Conservation (phyloP, 2,888 invertebrate genomes). For the Hecatera dysodea region DNA sequence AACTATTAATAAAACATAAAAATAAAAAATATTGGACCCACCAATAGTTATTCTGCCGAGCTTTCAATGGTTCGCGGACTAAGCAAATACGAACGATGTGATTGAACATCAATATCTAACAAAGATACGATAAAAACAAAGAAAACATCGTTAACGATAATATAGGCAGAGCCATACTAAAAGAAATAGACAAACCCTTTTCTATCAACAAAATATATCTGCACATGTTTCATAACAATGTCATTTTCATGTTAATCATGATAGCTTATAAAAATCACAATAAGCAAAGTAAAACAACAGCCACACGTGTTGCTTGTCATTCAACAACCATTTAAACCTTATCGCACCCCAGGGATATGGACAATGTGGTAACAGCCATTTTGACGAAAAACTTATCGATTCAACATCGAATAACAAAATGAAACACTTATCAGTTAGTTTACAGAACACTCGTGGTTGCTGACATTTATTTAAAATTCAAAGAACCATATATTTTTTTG, state of each 20-base stretch:
- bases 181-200: not conserved
- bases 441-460: conserved; percentile 14
- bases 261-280: conserved; percentile 18
- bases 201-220: conserved; percentile 3
- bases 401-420: conserved; percentile 11
- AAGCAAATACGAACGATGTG: not conserved
- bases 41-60: not conserved
- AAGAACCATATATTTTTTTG: conserved; percentile 12
- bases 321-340: conserved; percentile 35
- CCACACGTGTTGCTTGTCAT: conserved; percentile 28
- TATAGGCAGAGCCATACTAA: not conserved
- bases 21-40: not conserved
- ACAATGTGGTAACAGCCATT: conserved; percentile 24
- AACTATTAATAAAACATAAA: not conserved
- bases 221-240: conserved; percentile 6
- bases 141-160: not conserved
- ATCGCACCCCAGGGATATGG: conserved; percentile 43
- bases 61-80: not conserved
- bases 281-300: not conserved
- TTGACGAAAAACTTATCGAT: conserved; percentile 32
- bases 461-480: conserved; percentile 40
- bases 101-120: not conserved
- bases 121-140: not conserved
- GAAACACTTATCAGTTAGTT: conserved; percentile 34
- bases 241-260: not conserved